Evolutionary conservation across 2,888 invertebrate genomes (phyloP), one percentile per base, ranked within the genome.

Genomic region (Melanargia galathea): DNA sequence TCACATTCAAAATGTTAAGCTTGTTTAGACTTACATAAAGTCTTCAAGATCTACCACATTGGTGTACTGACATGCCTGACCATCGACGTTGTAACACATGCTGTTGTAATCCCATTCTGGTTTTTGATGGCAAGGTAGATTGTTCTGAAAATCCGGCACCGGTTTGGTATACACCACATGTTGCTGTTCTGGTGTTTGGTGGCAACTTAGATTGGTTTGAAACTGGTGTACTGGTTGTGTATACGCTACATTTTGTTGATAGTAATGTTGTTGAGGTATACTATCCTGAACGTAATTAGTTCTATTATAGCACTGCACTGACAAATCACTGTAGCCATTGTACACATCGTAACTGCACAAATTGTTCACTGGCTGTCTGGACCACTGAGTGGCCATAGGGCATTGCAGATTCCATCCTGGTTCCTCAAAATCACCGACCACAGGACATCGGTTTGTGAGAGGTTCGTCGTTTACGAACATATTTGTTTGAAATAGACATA

Each of bases 21-120:
- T n/a, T n/a, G n/a, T 26, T 49, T 20, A 20, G 11, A 94, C 95
- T 95, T 86, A 95, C 95, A 95, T 94, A 82, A 95, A 95, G 85
- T 95, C 95, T 81, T 95, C 95, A 73, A 95, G 93, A 81, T 95
- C 95, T 58, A 94, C 93, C 67, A 94, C 90, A 70, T 92, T 91
- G 0, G 94, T 93, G 75, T 93, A 95, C 73, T 94, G 94, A 69
- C 95, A 95, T 0, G 94, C 91, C 72, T 93, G 93, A 0, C 93
- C 92, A 65, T 92, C 93, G 70, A 94, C 94, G 75, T 94, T 94
- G 73, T 92, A 95, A 76, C 95, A 95, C 89, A 90, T 90, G 76
- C 92, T 92, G 54, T 88, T 92, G 76, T 95, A 95, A 73, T 94
- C 92, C 94, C 94, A 95, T 56, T 92, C 88, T 45, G 77, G 81